A percentile compares a stretch with the other conserved stretches of the same genome.
Conservation (phyloP, 1,140 invertebrate species). For the Elymnias hypermnestra region DNA sequence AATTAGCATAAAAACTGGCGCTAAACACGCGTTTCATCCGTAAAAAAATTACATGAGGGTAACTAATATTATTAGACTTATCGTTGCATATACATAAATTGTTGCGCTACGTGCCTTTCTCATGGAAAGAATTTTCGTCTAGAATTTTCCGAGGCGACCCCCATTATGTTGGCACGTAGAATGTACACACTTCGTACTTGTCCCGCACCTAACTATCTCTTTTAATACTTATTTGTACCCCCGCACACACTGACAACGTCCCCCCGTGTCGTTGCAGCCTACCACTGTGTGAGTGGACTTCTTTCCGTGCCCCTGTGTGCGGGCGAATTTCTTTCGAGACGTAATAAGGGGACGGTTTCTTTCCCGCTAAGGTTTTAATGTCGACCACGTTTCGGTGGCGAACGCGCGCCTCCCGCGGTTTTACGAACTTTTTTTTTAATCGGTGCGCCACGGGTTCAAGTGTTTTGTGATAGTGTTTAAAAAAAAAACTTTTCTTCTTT, state of each 20-base stretch:
- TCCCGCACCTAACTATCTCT: slow-evolving; percentile 65
- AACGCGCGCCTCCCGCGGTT: slow-evolving; percentile 67
- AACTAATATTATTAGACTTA: too few relatives aligned
- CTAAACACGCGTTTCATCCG: too few relatives aligned
- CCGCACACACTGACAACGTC: slow-evolving; percentile 42
- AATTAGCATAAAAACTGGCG: too few relatives aligned
- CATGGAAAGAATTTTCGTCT: slow-evolving; percentile 7
- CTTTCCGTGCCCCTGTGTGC: slow-evolving; percentile 66
- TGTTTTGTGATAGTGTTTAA: slow-evolving; percentile 38
- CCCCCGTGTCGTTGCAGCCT: slow-evolving; percentile 44
- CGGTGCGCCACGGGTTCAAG: slow-evolving; percentile 44
- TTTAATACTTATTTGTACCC: slow-evolving; percentile 69
- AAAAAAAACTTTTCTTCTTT: slow-evolving; percentile 25
- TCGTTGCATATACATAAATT: not conserved
- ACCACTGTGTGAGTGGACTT: slow-evolving; percentile 64
- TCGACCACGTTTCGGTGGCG: slow-evolving; percentile 72
- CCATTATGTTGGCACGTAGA: slow-evolving; percentile 20
- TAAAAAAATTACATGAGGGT: too few relatives aligned
- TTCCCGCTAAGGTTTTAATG: slow-evolving; percentile 75
- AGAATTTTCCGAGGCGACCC: slow-evolving; percentile 11
- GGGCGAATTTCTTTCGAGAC: slow-evolving; percentile 73
- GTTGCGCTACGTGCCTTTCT: not conserved
- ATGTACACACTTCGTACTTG: slow-evolving; percentile 35
- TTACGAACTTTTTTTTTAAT: slow-evolving; percentile 48
- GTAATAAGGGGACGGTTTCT: slow-evolving; percentile 75